Evolutionary conservation across 1,140 invertebrate genomes (phyloP).

Genomic region (Bathynomus jamesi): DNA sequence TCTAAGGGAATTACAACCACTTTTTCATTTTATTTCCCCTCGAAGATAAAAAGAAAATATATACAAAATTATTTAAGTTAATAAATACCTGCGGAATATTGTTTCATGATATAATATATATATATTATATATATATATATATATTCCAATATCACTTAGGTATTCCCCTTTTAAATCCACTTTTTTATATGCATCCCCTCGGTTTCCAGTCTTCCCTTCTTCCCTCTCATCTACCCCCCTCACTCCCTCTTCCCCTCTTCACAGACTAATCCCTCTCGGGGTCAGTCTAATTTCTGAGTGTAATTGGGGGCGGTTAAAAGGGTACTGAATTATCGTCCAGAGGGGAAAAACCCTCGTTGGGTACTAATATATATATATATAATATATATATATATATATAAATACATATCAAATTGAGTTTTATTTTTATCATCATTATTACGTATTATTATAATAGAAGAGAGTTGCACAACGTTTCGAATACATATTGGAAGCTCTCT

Average conservation of each 20-base stretch:
- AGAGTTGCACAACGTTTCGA: too few species aligned
- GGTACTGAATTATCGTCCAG: not conserved
- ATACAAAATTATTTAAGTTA: too few species aligned
- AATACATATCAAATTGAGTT: not conserved
- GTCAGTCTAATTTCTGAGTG: not conserved
- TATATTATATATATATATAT: not conserved
- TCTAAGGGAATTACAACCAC: too few species aligned
- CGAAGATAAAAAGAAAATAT: too few species aligned
- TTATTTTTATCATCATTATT: not conserved
- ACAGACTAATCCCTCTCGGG: not conserved
- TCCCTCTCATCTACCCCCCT: not conserved
- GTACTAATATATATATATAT: not conserved
- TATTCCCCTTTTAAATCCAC: not conserved
- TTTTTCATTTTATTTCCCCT: too few species aligned
- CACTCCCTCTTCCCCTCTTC: not conserved
- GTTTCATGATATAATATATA: too few species aligned
- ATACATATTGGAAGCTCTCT: too few species aligned
- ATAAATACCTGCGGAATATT: too few species aligned
- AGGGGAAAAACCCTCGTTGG: too few species aligned
- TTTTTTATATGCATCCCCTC: not conserved
- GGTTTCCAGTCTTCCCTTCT: not conserved
- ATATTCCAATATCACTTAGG: not conserved
- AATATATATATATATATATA: slow-evolving; percentile 1
- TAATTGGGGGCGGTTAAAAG: not conserved
- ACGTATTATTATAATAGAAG: too few species aligned